Evolutionary conservation across 2,888 invertebrate species (phyloP), one percentile per base, ranked within the genome.

Genomic region (Macaria notata): DNA sequence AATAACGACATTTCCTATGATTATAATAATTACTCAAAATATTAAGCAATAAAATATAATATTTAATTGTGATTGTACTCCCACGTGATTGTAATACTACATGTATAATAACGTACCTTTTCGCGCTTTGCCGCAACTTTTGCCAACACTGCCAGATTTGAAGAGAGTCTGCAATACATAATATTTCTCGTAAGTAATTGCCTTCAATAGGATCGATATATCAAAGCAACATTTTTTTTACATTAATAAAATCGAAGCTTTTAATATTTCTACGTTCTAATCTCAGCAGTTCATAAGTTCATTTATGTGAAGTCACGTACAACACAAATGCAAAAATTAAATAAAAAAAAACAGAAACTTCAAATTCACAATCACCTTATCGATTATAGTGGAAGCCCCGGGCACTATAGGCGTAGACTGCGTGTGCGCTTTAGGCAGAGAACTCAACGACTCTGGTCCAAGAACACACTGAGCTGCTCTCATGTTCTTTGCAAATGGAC

Each of bases 401-500:
- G 46, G 38, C 6, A 19, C 9, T n/a, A n/a, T 49, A 0, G 73
- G 71, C 6, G 63, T 52, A 0, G 62, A 33, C 9, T 60, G 7
- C n/a, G 42, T 29, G 39, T 49, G 52, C 19, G 47, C 46, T 41
- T 62, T 56, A 0, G 62, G 61, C 0, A 63, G 33, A 3, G 73
- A 42, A 7, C 61, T 65, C 3, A 83, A 47, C 0, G 72, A 57
- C 8, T 84, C 86, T 0, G 80, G 75, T 1, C 83, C 84, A 2
- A 86, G 68, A 0, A 80, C 68, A 58, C 88, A 89, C 58, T 86
- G 88, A 0, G 86, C 87, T 0, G 86, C 84, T 56, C 86, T 76
- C 83, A 86, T 83, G 42, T 82, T 82, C 56, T 81, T 85, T 3
- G 63, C 41, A 57, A 79, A 81, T 3, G 70, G 62, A 46, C 86